phyloP scores from a whole-genome alignment of 2,113 vertebrate species.

The Epinephelus fuscoguttatus region DNA sequence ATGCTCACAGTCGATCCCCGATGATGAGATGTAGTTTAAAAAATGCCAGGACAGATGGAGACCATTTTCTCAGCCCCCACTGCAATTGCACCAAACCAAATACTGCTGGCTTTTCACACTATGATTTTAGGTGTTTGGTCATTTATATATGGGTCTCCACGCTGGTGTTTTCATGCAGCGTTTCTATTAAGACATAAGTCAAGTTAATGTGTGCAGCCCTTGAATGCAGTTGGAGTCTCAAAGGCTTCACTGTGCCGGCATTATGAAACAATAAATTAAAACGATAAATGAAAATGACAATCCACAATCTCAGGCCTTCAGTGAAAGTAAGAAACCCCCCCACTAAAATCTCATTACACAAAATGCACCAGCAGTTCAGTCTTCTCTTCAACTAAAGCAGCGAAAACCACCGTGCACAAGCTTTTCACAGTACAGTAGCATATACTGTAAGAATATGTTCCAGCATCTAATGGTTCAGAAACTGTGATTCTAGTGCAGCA shows the following conservation, averaged over 20 bases:
- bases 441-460: neutral
- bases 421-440: neutral
- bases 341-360: slow-evolving; percentile 1
- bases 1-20: neutral
- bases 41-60: slow-evolving; percentile 14
- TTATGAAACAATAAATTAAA: slow-evolving; percentile 55
- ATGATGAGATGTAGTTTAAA: neutral
- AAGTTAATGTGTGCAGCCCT: slow-evolving; percentile 21
- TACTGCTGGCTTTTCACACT: neutral
- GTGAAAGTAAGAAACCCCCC: neutral
- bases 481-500: neutral
- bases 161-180: slow-evolving; percentile 21
- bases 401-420: neutral
- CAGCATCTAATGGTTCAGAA: neutral
- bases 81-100: slow-evolving; percentile 25
- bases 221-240: slow-evolving; percentile 14
- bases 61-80: slow-evolving; percentile 8
- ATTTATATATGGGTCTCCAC: neutral
- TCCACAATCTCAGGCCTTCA: neutral
- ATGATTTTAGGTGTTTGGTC: slow-evolving; percentile 16
- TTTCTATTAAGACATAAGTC: slow-evolving; percentile 51
- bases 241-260: slow-evolving; percentile 1
- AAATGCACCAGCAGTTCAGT: neutral
- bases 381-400: neutral
- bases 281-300: slow-evolving; percentile 42